Evolutionary conservation across 1,140 invertebrate species (phyloP).

Genomic region (Psix sp.): DNA sequence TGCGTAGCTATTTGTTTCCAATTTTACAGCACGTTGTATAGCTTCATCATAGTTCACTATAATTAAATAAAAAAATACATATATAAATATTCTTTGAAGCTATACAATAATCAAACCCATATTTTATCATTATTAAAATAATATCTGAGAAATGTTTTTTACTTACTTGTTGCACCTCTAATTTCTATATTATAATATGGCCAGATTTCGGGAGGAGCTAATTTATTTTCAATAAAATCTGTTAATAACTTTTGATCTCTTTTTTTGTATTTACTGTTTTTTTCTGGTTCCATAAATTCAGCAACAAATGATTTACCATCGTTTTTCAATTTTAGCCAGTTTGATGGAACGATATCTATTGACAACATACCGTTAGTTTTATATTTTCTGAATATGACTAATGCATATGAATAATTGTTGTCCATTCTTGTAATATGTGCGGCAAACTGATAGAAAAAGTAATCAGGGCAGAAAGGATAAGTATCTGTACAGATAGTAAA

Average conservation of each 20-base stretch:
- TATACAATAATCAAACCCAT: too few species aligned
- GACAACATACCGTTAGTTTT: conserved; percentile 1
- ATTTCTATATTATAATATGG: conserved; percentile 12
- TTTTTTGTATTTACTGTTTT: conserved; percentile 6
- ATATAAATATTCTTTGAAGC: too few species aligned
- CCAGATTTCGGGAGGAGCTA: conserved; percentile 10
- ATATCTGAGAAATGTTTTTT: too few species aligned
- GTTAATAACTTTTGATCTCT: background rate
- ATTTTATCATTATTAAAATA: too few species aligned
- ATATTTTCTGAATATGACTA: conserved; percentile 4
- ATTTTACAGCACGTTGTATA: too few species aligned
- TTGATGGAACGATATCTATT: conserved; percentile 4
- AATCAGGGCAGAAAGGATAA: too few species aligned
- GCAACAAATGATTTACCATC: conserved; percentile 8
- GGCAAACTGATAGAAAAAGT: too few species aligned
- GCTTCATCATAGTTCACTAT: too few species aligned
- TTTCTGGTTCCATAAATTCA: conserved; percentile 8
- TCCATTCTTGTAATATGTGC: too few species aligned
- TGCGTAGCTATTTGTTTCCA: too few species aligned
- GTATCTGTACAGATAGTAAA: too few species aligned
- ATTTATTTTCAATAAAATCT: conserved; percentile 1
- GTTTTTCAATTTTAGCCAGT: conserved; percentile 8
- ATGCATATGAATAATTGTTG: conserved; percentile 9
- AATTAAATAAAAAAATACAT: too few species aligned
- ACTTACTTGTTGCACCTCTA: conserved; percentile 14